Evolutionary conservation across 2,797 vertebrate species (phyloP).

Genomic region (Pelodytes ibericus): DNA sequence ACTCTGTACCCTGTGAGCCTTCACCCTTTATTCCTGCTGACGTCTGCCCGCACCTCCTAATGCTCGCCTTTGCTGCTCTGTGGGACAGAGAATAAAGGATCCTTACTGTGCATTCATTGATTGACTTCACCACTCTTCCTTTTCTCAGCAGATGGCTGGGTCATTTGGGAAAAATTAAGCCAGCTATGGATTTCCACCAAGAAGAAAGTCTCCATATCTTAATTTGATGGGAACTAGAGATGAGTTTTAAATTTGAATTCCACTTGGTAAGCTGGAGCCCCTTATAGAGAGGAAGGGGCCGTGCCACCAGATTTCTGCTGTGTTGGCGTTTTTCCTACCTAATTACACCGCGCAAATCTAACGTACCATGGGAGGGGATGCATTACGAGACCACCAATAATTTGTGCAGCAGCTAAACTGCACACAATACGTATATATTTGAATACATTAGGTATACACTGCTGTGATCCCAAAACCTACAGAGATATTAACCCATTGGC

Average conservation of each 20-base stretch:
- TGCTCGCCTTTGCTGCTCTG: constrained; percentile 27
- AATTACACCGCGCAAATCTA: too few relatives aligned
- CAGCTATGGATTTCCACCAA: constrained; percentile 30
- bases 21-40: constrained; percentile 33
- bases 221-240: constrained; percentile 17
- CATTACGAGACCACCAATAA: too few relatives aligned
- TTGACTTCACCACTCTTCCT: constrained; percentile 23
- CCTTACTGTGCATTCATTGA: constrained; percentile 37
- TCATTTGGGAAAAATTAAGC: constrained; percentile 46
- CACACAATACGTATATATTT: too few relatives aligned
- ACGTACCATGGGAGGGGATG: too few relatives aligned
- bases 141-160: constrained; percentile 41
- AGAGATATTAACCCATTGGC: too few relatives aligned
- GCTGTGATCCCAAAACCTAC: too few relatives aligned
- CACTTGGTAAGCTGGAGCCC: background rate
- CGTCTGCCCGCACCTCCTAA: constrained; percentile 20
- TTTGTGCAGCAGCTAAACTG: too few relatives aligned
- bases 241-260: background rate
- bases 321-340: background rate
- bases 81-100: constrained; percentile 44
- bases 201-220: constrained; percentile 24
- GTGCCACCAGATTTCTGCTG: background rate
- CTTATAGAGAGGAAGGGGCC: background rate
- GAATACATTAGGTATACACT: too few relatives aligned
- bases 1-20: constrained; percentile 15